These are phyloP conservation scores for Mastomys coucha DNA, from an alignment of 2,113 vertebrate species.

Conservation along the genomic window DNA sequence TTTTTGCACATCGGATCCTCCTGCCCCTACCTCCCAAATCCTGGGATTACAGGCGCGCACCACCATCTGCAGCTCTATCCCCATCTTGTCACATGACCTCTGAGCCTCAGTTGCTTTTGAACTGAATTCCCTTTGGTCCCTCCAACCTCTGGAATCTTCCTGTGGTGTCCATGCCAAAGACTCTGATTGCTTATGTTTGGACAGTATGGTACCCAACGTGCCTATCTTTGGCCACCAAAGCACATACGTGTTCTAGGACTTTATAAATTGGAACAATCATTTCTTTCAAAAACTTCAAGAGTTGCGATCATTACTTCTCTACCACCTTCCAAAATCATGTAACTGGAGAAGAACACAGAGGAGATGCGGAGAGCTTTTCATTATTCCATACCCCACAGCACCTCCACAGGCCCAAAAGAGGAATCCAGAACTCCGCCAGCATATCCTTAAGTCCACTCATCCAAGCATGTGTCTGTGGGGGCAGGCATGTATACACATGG, in stretches of 20 bases:
- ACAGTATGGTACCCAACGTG: not conserved
- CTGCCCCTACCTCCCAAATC: no score
- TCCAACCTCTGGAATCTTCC: not conserved
- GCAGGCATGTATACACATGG: no score
- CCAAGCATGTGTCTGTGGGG: no score
- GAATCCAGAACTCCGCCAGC: not conserved
- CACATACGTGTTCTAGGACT: not conserved
- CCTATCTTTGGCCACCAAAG: not conserved
- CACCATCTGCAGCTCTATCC: not conserved
- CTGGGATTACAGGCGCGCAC: not conserved
- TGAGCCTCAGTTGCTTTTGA: not conserved
- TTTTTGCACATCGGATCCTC: not conserved
- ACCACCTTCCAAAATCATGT: not conserved
- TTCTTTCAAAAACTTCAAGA: not conserved
- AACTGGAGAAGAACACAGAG: not conserved
- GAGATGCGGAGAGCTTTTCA: not conserved
- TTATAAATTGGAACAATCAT: not conserved
- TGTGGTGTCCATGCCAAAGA: not conserved
- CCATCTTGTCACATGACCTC: not conserved
- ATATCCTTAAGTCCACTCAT: not conserved
- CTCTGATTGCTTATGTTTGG: not conserved
- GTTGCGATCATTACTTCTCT: not conserved
- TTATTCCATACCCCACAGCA: not conserved
- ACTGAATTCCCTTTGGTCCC: not conserved
- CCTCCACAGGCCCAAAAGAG: not conserved